Evolutionary conservation across 2,113 vertebrate genomes (phyloP).

Genomic region (Dolichallabes microphthalmus): DNA sequence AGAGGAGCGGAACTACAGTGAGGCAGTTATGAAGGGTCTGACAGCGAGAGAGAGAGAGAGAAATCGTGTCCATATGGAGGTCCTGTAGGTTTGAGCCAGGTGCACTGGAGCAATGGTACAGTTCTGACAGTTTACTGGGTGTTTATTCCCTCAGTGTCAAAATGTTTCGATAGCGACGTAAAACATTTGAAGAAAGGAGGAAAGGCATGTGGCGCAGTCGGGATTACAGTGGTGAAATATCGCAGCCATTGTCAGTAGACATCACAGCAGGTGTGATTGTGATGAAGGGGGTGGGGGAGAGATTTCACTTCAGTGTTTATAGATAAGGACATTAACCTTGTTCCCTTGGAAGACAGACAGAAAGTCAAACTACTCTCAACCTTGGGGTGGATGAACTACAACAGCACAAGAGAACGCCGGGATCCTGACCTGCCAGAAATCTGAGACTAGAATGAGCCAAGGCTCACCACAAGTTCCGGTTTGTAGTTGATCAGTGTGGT

Average conservation of each 20-base stretch:
- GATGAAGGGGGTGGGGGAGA: neutral
- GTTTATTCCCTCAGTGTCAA: constrained; percentile 5
- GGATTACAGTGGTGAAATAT: neutral
- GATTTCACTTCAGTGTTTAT: neutral
- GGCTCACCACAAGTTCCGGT: neutral
- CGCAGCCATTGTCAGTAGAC: neutral
- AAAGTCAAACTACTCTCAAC: neutral
- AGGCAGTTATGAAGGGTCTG: neutral
- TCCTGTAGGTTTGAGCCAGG: neutral
- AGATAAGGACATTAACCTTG: neutral
- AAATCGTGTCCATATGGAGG: constrained; percentile 1
- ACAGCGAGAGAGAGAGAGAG: constrained; percentile 1
- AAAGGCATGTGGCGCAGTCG: neutral
- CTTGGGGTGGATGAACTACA: neutral
- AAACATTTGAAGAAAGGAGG: constrained; percentile 7
- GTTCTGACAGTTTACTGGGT: neutral
- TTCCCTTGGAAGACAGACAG: neutral
- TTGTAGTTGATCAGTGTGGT: neutral
- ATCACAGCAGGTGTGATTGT: neutral
- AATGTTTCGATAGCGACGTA: neutral
- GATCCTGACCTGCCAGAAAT: neutral
- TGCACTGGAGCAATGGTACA: neutral
- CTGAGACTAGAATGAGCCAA: neutral
- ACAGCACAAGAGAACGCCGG: neutral
- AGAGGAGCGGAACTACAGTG: neutral